Evolutionary conservation across 2,113 vertebrate species (phyloP).

Genomic region (Corythornis cristatus): DNA sequence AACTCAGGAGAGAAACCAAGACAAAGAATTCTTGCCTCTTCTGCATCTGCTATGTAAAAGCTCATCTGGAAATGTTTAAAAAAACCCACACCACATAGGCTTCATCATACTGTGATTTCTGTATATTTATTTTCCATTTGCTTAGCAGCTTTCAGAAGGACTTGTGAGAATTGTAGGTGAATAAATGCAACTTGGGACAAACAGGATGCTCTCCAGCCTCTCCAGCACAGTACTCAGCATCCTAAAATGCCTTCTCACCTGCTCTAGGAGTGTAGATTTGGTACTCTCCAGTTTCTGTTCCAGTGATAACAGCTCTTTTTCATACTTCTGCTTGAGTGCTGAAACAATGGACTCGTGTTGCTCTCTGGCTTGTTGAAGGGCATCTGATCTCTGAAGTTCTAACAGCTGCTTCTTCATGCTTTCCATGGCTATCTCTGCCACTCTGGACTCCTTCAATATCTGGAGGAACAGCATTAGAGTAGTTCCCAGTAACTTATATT

Average conservation of each 20-base stretch:
- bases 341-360: conserved; percentile 86
- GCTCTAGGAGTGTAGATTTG: conserved; percentile 78
- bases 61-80: neutral
- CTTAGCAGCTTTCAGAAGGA: neutral
- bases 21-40: neutral
- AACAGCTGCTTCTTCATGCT: conserved; percentile 90
- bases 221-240: neutral
- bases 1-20: neutral
- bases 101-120: neutral
- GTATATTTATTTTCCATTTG: neutral
- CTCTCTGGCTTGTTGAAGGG: conserved; percentile 84
- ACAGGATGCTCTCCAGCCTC: neutral
- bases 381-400: conserved; percentile 89
- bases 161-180: neutral
- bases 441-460: conserved; percentile 84
- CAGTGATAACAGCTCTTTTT: conserved; percentile 78
- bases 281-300: conserved; percentile 84
- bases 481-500: neutral
- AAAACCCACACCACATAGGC: neutral
- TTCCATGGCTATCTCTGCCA: conserved; percentile 89
- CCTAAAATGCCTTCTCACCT: conserved; percentile 77
- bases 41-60: neutral
- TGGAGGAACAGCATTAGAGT: conserved; percentile 44
- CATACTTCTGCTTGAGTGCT: conserved; percentile 85
- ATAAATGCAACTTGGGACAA: neutral